These are phyloP conservation scores for Ptyas mucosa DNA, from an alignment of 2,113 vertebrate genomes.

Conservation along the genomic window DNA sequence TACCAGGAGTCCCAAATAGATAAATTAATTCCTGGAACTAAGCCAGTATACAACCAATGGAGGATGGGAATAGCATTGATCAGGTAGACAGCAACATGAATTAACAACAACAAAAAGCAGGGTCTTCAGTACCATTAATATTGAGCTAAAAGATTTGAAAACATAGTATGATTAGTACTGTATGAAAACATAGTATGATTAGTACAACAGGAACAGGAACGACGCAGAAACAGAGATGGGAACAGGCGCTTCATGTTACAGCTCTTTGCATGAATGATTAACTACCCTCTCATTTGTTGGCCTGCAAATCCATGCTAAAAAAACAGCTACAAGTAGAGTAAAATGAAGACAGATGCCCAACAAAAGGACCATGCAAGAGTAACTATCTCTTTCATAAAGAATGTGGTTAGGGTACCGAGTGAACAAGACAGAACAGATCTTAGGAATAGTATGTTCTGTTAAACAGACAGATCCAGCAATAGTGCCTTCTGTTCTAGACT, in stretches of 20 bases:
- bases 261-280: not conserved
- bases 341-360: not conserved
- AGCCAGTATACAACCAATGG: not conserved
- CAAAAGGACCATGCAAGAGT: not conserved
- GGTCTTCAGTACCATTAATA: not conserved
- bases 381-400: not conserved
- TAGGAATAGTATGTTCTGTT: constrained; percentile 17
- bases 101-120: not conserved
- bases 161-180: not conserved
- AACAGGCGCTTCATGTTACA: not conserved
- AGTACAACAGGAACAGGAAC: not conserved
- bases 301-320: not conserved
- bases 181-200: not conserved
- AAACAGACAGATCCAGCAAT: not conserved
- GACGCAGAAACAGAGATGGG: not conserved
- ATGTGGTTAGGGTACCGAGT: not conserved
- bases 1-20: not conserved
- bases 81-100: not conserved
- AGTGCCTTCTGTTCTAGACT: not conserved
- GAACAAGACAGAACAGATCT: not conserved
- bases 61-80: not conserved
- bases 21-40: not conserved
- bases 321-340: not conserved
- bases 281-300: not conserved
- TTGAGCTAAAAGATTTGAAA: not conserved